Base-by-base conservation (phyloP, 2,888 invertebrate species). In the Sinelater perroti region DNA sequence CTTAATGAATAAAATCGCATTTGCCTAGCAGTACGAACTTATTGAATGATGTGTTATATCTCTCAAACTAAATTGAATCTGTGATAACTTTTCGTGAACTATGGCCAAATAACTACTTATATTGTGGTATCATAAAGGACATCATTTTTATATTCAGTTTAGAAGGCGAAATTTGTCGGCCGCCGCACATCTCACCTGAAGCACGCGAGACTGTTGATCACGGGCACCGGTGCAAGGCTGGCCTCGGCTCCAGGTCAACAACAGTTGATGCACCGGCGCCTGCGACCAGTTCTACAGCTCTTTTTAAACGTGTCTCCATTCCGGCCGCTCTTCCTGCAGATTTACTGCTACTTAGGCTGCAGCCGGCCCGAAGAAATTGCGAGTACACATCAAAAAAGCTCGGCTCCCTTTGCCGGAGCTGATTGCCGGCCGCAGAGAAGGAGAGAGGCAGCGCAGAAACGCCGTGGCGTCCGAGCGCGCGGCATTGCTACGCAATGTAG, bases 221-320 rank as follows among this genome's bases (percentile, higher is more conserved):
- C 14, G 17, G 14, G 36, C 18, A 36, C 18, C 24, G 14, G 14
- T 56, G 28, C 42, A 49, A 13, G 47, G 17, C 42, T 47, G 58
- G 53, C 58, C 58, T 38, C 42, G 8, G 49, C 24, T 46, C 2
- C 47, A 53, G 58, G 58, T 58, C 58, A 58, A 53, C 51, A 57
- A 45, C 46, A 46, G 51, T 57, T 45, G 52, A 52, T 57, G 57
- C 57, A 57, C 51, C 57, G 56, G 56, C 56, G 58, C 58, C 58
- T 58, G 21, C 36, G 49, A 58, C 57, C 57, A 53, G 57, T 57
- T 57, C 31, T 45, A 21, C 28, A 52, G 35, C 45, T 53, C 52
- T 51, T 51, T 40, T 44, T 46, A 26, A 33, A 42, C 46, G 21
- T 31, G 46, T 40, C 30, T 35, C 31, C 45, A 51, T 45, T 51